Evolutionary conservation across 37 sponge, comb jelly and placozoan genomes (phyloP), one percentile per base, ranked within the genome.

Genomic region (Ephydatia muelleri): DNA sequence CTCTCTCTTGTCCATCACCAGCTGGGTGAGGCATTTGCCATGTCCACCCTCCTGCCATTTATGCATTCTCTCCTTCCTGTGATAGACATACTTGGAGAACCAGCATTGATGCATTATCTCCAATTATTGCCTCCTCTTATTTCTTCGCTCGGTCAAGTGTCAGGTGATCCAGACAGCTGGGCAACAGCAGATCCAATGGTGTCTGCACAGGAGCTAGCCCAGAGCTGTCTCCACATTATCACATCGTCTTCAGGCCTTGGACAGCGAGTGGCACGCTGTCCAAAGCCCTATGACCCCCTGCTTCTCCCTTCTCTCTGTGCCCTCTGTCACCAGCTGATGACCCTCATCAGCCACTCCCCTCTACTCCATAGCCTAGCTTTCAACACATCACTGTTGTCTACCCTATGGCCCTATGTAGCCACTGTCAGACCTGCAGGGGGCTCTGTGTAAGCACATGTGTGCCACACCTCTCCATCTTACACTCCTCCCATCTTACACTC

Each of bases 301-400:
- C 47, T 57, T 11, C 57, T 57, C 14, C 57, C 57, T 21, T 57
- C 57, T 0, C 65, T 86, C 21, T 86, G 87, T 74, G 36, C 74
- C 22, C 28, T 86, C 33, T 86, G 87, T 49, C 74, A 80, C 75
- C 87, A 86, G 81, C 65, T 86, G 43, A 16, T 75, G 75, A 14
- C 36, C 39, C 37, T 34, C 21, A 75, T 25, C 23, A 36, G 43
- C 0, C 57, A 57, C 57, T 57, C 57, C 57, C 57, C 57, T 8
- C 80, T 86, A 22, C 71, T 86, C 48, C 76, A 69, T 28, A 70
- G 35, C 21, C 83, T 88, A 34, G 47, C 83, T 21, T 32, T 88
- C 12, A 32, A 65, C 34, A 43, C 80, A 12, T 9, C 21, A 70
- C 83, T 79, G 74, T 65, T 86, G 35, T 30, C 35, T 38, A 80